These are phyloP conservation scores for Tinea semifulvella DNA, from an alignment of 2,888 invertebrate species.

Conservation along the genomic window DNA sequence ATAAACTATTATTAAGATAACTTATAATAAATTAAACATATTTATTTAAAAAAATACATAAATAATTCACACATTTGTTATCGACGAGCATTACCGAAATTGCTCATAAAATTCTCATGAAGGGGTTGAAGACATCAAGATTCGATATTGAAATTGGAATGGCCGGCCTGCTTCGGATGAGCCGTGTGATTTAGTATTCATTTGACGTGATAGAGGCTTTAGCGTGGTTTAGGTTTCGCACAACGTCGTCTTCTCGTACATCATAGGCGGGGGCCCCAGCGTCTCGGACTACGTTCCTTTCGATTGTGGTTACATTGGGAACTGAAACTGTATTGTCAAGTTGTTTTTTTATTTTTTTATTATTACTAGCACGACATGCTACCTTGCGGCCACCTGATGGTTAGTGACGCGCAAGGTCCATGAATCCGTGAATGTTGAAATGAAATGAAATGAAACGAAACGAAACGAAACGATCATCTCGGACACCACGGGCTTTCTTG, in stretches of 20 bases:
- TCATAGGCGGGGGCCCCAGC: conserved; percentile 44
- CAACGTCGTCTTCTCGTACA: conserved; percentile 64
- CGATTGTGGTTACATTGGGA: conserved; percentile 25
- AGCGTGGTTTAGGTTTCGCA: conserved; percentile 63
- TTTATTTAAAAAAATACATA: background rate
- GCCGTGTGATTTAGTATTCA: conserved; percentile 60
- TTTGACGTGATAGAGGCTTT: conserved; percentile 65
- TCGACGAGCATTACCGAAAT: conserved; percentile 10
- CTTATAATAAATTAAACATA: background rate
- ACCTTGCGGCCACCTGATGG: too few relatives aligned
- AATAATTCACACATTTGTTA: conserved; percentile 3
- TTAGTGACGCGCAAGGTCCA: too few relatives aligned
- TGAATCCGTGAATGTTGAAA: too few relatives aligned
- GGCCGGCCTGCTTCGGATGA: conserved; percentile 29
- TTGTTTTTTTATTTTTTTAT: too few relatives aligned
- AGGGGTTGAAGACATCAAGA: conserved; percentile 19
- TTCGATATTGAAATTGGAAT: conserved; percentile 63
- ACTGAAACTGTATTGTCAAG: too few relatives aligned
- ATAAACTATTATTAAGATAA: too few relatives aligned
- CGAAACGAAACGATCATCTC: too few relatives aligned
- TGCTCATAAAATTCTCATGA: conserved; percentile 30
- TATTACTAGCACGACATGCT: too few relatives aligned
- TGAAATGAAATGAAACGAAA: too few relatives aligned
- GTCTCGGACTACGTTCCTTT: conserved; percentile 21
- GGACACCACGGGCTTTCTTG: too few relatives aligned